Conservation (phyloP, 2,888 invertebrate genomes). For the Diarsia dahlii region DNA sequence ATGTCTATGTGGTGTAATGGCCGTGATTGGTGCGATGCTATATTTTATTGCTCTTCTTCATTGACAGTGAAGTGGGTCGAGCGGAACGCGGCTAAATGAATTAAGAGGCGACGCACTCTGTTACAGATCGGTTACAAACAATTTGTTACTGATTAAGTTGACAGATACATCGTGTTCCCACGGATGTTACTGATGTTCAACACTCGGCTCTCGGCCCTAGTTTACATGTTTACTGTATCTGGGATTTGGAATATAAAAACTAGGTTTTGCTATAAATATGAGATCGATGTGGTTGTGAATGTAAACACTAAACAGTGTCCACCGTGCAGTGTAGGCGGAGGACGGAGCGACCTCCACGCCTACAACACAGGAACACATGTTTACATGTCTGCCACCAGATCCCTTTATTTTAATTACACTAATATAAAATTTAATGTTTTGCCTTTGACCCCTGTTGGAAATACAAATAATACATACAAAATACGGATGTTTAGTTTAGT, state of each 20-base stretch:
- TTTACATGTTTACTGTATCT: conserved; percentile 20
- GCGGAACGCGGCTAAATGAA: conserved; percentile 83
- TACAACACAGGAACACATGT: conserved; percentile 85
- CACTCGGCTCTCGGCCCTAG: conserved; percentile 2
- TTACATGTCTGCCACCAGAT: conserved; percentile 80
- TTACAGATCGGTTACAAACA: conserved; percentile 55
- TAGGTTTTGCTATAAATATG: conserved; percentile 76
- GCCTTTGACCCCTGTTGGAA: conserved; percentile 46
- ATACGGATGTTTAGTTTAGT: conserved; percentile 35
- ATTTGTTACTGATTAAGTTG: conserved; percentile 65
- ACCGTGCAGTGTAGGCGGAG: conserved; percentile 77
- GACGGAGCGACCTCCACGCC: conserved; percentile 80
- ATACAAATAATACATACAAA: conserved; percentile 40
- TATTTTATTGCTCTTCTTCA: conserved; percentile 82
- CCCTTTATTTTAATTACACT: conserved; percentile 73
- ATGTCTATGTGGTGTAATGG: conserved; percentile 67
- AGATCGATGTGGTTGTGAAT: conserved; percentile 76
- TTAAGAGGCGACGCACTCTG: conserved; percentile 73
- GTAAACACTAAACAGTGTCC: conserved; percentile 82
- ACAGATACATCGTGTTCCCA: conserved; percentile 50
- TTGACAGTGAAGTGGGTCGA: conserved; percentile 83
- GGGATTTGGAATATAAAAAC: conserved; percentile 27
- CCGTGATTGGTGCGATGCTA: conserved; percentile 70
- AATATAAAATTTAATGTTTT: conserved; percentile 58
- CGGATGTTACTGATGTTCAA: conserved; percentile 30